Evolutionary conservation across 2,797 vertebrate species (phyloP).

Genomic region (Trachops cirrhosus): DNA sequence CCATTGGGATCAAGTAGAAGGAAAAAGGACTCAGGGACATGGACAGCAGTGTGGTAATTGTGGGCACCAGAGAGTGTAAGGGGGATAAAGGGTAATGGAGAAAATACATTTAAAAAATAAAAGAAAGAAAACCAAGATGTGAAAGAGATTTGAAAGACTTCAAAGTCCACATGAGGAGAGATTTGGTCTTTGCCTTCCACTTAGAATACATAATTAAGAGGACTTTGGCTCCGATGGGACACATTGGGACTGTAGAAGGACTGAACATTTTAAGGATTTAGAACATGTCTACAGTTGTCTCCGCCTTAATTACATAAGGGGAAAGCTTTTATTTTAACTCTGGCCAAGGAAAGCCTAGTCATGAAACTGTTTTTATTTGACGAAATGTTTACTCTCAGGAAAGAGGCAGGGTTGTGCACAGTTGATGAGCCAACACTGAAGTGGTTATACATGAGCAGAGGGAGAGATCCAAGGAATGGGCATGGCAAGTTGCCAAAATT

Average conservation of each 20-base stretch:
- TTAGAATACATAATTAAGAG: conserved; percentile 64
- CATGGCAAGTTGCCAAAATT: conserved; percentile 52
- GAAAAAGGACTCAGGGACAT: background rate
- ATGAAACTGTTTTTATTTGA: conserved; percentile 75
- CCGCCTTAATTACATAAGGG: conserved; percentile 64
- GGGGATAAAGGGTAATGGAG: background rate
- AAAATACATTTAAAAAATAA: conserved; percentile 24
- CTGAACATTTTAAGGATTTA: conserved; percentile 67
- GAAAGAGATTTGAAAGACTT: conserved; percentile 52
- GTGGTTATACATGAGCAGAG: conserved; percentile 61
- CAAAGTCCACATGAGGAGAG: conserved; percentile 29
- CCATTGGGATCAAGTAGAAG: background rate
- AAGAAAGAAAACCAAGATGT: conserved; percentile 43
- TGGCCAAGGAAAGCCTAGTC: conserved; percentile 68
- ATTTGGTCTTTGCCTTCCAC: conserved; percentile 57
- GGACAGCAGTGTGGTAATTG: background rate
- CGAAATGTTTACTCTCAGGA: conserved; percentile 72
- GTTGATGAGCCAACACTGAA: conserved; percentile 59
- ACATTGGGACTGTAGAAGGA: conserved; percentile 41
- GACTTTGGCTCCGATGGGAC: conserved; percentile 54
- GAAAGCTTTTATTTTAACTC: conserved; percentile 75
- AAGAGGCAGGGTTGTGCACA: conserved; percentile 51
- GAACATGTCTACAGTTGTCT: conserved; percentile 63
- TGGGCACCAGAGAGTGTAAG: too few species aligned
- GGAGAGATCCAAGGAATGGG: conserved; percentile 57